Evolutionary conservation across 2,797 vertebrate species (phyloP).

Genomic region (Chloroceryle amazona): DNA sequence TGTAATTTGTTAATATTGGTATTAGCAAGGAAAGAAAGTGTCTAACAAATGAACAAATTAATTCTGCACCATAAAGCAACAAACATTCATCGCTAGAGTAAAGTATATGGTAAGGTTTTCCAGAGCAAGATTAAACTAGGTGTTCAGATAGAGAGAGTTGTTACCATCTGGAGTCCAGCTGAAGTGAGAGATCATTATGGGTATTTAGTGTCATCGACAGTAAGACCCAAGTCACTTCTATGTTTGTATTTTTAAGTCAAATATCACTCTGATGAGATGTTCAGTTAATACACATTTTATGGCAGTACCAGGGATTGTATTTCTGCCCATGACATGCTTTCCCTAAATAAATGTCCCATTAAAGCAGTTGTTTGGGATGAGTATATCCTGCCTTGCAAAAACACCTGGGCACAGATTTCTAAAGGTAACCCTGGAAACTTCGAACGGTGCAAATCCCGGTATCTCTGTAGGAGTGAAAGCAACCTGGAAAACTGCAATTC

Average conservation of each 20-base stretch:
- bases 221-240: slow-evolving; percentile 2
- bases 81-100: not conserved
- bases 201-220: not conserved
- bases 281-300: slow-evolving; percentile 6
- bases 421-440: slow-evolving; percentile 14
- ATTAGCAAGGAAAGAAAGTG: not conserved
- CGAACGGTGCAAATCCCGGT: not conserved
- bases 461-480: not conserved
- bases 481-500: not conserved
- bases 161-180: slow-evolving; percentile 10
- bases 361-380: slow-evolving; percentile 24
- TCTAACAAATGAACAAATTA: not conserved
- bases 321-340: not conserved
- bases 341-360: not conserved
- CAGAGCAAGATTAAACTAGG: not conserved
- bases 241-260: slow-evolving; percentile 33
- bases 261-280: slow-evolving; percentile 8
- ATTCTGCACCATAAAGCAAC: not conserved
- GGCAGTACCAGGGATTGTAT: not conserved
- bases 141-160: not conserved
- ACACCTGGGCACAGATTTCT: not conserved
- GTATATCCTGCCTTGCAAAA: not conserved
- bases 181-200: not conserved
- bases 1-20: not conserved
- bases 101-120: not conserved